phyloP scores from a whole-genome alignment of 2,797 vertebrate species.

The Crossoptilon crossoptilon region DNA sequence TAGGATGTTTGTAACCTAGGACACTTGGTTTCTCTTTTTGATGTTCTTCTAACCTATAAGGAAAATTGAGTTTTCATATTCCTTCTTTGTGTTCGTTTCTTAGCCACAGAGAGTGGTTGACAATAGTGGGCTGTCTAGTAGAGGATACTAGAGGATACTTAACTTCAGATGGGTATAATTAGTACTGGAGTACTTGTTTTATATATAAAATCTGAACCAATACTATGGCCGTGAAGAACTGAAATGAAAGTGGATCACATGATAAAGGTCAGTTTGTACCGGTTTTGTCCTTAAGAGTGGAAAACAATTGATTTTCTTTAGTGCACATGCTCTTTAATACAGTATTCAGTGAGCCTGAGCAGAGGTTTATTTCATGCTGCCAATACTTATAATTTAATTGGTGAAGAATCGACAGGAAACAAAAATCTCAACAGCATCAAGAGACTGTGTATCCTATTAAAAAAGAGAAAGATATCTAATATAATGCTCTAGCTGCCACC shows the following conservation, averaged over 20 bases:
- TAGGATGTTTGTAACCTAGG: not conserved
- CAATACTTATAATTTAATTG: conserved; percentile 19
- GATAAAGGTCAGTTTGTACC: not conserved
- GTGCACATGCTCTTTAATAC: not conserved
- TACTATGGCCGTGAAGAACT: not conserved
- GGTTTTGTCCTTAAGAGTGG: conserved; percentile 21
- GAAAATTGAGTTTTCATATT: not conserved
- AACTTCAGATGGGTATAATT: not conserved
- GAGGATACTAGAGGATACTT: not conserved
- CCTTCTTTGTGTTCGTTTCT: not conserved
- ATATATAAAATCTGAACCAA: not conserved
- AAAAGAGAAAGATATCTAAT: not conserved
- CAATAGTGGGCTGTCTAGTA: not conserved
- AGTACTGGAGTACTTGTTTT: not conserved
- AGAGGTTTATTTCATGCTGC: conserved; percentile 4
- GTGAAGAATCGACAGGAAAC: conserved; percentile 27
- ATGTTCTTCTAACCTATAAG: not conserved
- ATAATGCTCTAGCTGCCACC: not conserved
- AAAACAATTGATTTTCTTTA: not conserved
- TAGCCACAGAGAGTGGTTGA: not conserved
- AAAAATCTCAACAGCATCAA: conserved; percentile 16
- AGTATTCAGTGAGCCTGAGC: conserved; percentile 13
- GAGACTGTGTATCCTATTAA: conserved; percentile 58
- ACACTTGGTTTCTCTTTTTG: not conserved
- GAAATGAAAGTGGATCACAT: not conserved